phyloP scores from a whole-genome alignment of 2,113 vertebrate genomes.

The Phrynocephalus versicolor region DNA sequence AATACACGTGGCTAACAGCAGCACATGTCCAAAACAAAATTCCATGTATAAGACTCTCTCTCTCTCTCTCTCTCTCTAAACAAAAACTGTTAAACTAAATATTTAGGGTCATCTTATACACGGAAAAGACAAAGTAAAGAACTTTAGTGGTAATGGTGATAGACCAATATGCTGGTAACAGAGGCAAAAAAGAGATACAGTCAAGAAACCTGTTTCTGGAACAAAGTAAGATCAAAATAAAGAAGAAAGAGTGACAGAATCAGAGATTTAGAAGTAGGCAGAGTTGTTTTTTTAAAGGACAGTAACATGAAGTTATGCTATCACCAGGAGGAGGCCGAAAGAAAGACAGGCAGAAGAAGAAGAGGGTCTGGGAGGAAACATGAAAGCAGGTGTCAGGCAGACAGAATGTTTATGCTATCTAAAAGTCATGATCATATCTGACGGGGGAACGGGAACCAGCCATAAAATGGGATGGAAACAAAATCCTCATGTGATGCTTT shows the following conservation, averaged over 20 bases:
- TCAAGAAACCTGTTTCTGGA: conserved; percentile 25
- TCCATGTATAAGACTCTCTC: too few relatives aligned
- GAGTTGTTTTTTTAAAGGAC: conserved; percentile 16
- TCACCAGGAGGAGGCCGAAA: conserved; percentile 26
- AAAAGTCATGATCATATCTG: accelerated
- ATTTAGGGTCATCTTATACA: too few relatives aligned
- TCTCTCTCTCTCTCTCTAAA: too few relatives aligned
- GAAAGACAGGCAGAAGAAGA: conserved; percentile 36
- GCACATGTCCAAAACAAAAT: too few relatives aligned
- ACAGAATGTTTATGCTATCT: conserved; percentile 3
- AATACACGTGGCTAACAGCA: background rate
- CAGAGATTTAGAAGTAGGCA: background rate
- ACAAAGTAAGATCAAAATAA: background rate
- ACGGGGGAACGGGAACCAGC: background rate
- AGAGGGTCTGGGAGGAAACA: conserved; percentile 14
- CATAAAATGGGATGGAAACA: conserved; percentile 5
- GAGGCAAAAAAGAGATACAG: conserved; percentile 20
- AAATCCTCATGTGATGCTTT: conserved; percentile 24
- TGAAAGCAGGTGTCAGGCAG: background rate
- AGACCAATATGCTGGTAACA: background rate
- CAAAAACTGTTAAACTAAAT: too few relatives aligned
- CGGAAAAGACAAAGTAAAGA: background rate
- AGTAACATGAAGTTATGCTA: conserved; percentile 5
- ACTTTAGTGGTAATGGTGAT: conserved; percentile 16
- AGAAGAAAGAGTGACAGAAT: background rate